Base-by-base conservation (phyloP, 2,888 invertebrate species). In the Drosophila formosana region DNA sequence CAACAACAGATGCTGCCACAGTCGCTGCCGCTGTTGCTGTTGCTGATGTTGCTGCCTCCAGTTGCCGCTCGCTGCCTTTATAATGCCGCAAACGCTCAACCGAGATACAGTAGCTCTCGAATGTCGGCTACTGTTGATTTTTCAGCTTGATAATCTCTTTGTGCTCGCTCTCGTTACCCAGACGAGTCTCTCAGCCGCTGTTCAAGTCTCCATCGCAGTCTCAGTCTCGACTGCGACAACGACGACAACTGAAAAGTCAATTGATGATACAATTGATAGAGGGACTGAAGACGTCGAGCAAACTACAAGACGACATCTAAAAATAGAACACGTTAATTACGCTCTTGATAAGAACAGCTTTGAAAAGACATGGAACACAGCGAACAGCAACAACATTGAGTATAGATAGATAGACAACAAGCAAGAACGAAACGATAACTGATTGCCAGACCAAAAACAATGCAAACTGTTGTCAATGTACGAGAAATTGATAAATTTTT, bases 301-400 rank as follows among this genome's bases (percentile, higher is more conserved):
- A 56, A 61, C 78, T 66, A 75, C 66, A 73, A 75, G 78, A 73
- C 80, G 82, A 58, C 62, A 62, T 77, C 80, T 84, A 83, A 72
- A 81, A 84, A 84, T 81, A 81, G 84, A 84, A 72, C 75, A 84
- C 72, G 82, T 82, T 84, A 82, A 82, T 82, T 82, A 76, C 72
- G 67, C 47, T 46, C 67, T 77, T 78, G 84, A 80, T 80, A 80
- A 83, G 68, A 76, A 46, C 60, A 57, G 60, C 62, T 62, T 6
- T 52, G 56, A 47, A 47, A 51, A 57, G 63, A 50, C 61, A 60
- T 45, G 26, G 37, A 73, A 52, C 34, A 25, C 39, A 18, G 4
- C 49, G 37, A 53, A 34, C 9, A 18, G 11, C 18, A 43, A 45
- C 6, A 46, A 45, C 23, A 32, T 18, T 9, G 26, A 26, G 23